Conservation (phyloP, 2,113 vertebrate genomes). For the Collichthys lucidus region DNA sequence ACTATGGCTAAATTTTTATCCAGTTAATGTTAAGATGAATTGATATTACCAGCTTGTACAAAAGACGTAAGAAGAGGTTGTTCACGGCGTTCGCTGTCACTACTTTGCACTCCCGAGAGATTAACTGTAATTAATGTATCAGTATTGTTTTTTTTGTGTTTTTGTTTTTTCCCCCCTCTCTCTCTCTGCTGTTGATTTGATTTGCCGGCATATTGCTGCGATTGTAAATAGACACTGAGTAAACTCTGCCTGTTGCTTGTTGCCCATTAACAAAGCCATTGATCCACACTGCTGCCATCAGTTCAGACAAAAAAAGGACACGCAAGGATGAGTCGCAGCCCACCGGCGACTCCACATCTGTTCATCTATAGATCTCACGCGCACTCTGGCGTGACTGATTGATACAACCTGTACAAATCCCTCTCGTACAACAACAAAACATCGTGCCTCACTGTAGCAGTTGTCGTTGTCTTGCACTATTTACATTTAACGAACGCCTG, state of each 20-base stretch:
- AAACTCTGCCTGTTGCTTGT: conserved; percentile 69
- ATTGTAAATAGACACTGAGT: conserved; percentile 78
- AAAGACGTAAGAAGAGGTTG: conserved; percentile 88
- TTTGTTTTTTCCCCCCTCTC: background rate
- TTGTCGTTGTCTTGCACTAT: conserved; percentile 92
- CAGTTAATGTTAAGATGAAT: conserved; percentile 86
- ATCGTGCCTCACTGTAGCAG: conserved; percentile 91
- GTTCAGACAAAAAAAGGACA: conserved; percentile 49
- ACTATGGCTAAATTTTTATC: conserved; percentile 95
- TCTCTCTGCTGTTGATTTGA: conserved; percentile 73
- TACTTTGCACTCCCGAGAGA: conserved; percentile 91
- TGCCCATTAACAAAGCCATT: conserved; percentile 72
- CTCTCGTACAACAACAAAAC: conserved; percentile 65
- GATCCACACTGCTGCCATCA: conserved; percentile 67
- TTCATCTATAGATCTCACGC: conserved; percentile 22
- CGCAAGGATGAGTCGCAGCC: conserved; percentile 33
- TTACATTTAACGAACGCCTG: conserved; percentile 91
- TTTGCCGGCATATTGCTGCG: conserved; percentile 85
- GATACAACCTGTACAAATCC: conserved; percentile 36
- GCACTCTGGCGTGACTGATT: conserved; percentile 28
- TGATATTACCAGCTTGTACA: conserved; percentile 92
- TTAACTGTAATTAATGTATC: conserved; percentile 85
- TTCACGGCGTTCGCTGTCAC: conserved; percentile 91
- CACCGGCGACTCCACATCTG: conserved; percentile 55
- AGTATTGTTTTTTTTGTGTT: conserved; percentile 47